Evolutionary conservation across 2,113 vertebrate genomes (phyloP), one percentile per base, ranked within the genome.

Genomic region (Carassius gibelio): DNA sequence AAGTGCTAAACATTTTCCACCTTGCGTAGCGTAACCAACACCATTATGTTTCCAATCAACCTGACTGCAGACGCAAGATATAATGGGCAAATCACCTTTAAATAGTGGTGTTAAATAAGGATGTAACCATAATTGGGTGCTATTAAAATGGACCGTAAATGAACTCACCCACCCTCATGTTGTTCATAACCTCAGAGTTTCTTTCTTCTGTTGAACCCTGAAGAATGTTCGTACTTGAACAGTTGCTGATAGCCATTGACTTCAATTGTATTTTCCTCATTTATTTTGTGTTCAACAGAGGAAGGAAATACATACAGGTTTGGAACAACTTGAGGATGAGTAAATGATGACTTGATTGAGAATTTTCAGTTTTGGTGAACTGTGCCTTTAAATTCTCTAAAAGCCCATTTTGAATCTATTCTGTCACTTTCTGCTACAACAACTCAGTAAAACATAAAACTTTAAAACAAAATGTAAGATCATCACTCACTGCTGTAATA

Each of bases 1-100:
- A 84, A 82, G 45, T 83, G 84, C 85, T 85, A 88, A 88, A 89
- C 75, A 80, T 85, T 71, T 86, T 68, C 82, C 74, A 75, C 52
- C 75, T 48, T 48, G 64, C 66, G 8, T 64, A 26, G 78, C 48
- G 85, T 74, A 82, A 87, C 82, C 77, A 86, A 88, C 86, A 89
- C 84, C 72, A 86, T 88, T 86, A 79, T 38, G 26, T 66, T 62
- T 66, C 34, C 62, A 79, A 81, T 86, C 86, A 89, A 82, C 82
- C 79, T 57, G 36, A 82, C 74, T 84, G 81, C 30, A 74, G 64
- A 85, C 52, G 55, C 66, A 84, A 89, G 79, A 52, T 52, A 84
- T 69, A 36, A 50, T 74, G 81, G 23, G 71, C 76, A 81, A 88
- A 82, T 38, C 0, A 6, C n/a, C 50, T 72, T 88, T 84, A 77